These are phyloP conservation scores for Toxonevra muliebris DNA, from an alignment of 2,888 invertebrate genomes.

Conservation along the genomic window DNA sequence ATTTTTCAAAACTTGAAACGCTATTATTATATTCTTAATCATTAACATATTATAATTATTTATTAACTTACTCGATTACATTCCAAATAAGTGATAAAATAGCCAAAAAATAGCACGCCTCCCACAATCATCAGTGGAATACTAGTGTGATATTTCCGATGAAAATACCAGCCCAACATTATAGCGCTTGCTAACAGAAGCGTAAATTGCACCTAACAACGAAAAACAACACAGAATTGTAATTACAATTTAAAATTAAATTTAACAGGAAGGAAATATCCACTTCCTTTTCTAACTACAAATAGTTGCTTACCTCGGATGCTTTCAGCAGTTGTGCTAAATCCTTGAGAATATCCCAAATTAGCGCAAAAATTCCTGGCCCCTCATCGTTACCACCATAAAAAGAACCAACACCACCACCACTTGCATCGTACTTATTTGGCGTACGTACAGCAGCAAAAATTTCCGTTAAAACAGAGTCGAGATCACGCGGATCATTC, in stretches of 20 bases:
- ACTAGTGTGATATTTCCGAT: constrained; percentile 45
- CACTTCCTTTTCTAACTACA: neutral
- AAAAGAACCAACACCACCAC: constrained; percentile 10
- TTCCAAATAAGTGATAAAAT: constrained; percentile 55
- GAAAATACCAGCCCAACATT: constrained; percentile 44
- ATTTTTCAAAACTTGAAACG: no score
- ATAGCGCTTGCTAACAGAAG: constrained; percentile 37
- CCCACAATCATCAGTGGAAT: constrained; percentile 40
- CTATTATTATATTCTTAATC: no score
- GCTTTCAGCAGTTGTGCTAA: constrained; percentile 41
- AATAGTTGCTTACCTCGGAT: constrained; percentile 48
- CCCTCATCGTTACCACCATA: constrained; percentile 6
- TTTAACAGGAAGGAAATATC: neutral
- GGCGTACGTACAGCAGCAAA: constrained; percentile 41
- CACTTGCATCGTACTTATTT: constrained; percentile 25
- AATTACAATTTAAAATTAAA: neutral
- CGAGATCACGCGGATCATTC: constrained; percentile 56
- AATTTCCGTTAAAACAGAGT: constrained; percentile 50
- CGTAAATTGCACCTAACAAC: constrained; percentile 50
- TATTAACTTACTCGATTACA: constrained; percentile 54
- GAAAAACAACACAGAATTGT: constrained; percentile 2
- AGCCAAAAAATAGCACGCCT: constrained; percentile 49
- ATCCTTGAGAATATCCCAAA: constrained; percentile 48
- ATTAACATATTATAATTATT: neutral
- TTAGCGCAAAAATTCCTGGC: constrained; percentile 38